These are phyloP conservation scores for Electrona antarctica DNA, from an alignment of 2,113 vertebrate species.

Conservation along the genomic window DNA sequence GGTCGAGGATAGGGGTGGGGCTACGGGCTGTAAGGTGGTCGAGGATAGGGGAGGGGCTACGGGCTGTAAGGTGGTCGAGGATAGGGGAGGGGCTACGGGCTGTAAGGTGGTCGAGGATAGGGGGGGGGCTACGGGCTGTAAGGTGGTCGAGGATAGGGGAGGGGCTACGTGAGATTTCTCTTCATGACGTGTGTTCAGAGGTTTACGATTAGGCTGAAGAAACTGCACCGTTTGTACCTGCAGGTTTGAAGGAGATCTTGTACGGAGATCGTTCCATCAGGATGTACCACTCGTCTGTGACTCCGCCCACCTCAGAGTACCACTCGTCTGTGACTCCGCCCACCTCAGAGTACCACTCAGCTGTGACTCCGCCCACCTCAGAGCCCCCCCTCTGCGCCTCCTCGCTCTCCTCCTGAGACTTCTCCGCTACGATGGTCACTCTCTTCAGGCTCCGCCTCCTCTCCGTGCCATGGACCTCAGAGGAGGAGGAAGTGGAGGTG, in stretches of 20 bases:
- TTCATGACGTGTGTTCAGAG: too few species aligned
- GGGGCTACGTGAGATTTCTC: too few species aligned
- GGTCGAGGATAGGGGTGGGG: too few species aligned
- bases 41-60: too few species aligned
- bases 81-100: too few species aligned
- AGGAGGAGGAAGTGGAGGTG: not conserved
- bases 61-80: too few species aligned
- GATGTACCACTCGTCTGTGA: constrained; percentile 59
- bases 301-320: constrained; percentile 36
- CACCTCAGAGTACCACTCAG: constrained; percentile 57
- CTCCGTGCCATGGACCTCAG: constrained; percentile 34
- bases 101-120: too few species aligned
- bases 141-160: too few species aligned
- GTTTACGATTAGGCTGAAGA: too few species aligned
- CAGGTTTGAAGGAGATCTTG: constrained; percentile 41
- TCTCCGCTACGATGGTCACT: constrained; percentile 43
- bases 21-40: too few species aligned
- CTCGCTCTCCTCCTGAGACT: not conserved
- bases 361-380: constrained; percentile 15
- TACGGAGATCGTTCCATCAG: constrained; percentile 52
- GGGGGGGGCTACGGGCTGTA: too few species aligned
- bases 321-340: constrained; percentile 47
- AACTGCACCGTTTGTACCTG: constrained; percentile 55
- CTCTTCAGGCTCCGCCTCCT: constrained; percentile 19
- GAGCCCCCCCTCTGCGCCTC: constrained; percentile 8